Evolutionary conservation across 2,113 vertebrate species (phyloP), one percentile per base, ranked within the genome.

Genomic region (Sarotherodon lohbergeri): DNA sequence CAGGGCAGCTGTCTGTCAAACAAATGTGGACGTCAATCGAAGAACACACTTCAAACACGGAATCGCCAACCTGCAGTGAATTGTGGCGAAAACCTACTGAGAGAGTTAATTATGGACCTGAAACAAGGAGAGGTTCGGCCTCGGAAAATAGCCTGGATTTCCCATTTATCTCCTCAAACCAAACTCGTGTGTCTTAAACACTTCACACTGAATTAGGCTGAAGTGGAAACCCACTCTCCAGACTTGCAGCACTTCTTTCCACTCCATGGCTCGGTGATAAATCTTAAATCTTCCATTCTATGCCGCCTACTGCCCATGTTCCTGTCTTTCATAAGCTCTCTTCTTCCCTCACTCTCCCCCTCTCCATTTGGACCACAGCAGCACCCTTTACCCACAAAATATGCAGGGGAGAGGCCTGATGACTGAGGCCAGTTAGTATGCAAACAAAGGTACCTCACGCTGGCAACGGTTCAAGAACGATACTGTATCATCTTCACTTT

Each of bases 171-270:
- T 89, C 82, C 81, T 48, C 71, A 66, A 81, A 86, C 80, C 86
- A 78, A 81, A 73, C 83, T 81, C 4, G 22, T 88, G 88, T 87
- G 89, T 90, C 84, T 85, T 82, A 88, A 90, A 93, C 88, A 87
- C 93, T 94, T 94, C 94, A 91, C 91, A 93, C 89, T 91, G 90
- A 93, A 93, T 93, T 93, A 93, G 79, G 88, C 24, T 91, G 90
- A 86, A 91, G 92, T 90, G 92, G 91, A 92, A 93, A 91, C 19
- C 90, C 57, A 54, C 93, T 85, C 83, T 86, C 84, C 78, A 87
- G 90, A 89, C 87, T 16, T 68, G 87, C 83, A 87, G 90, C 86
- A 76, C 83, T 82, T 85, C 89, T 92, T 92, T 93, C 94, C 92
- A 90, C 92, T 90, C 86, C 63, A 73, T 1, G 43, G 88, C 82